Conservation (phyloP, 2,888 invertebrate species). For the Cremastobaeus sp. region DNA sequence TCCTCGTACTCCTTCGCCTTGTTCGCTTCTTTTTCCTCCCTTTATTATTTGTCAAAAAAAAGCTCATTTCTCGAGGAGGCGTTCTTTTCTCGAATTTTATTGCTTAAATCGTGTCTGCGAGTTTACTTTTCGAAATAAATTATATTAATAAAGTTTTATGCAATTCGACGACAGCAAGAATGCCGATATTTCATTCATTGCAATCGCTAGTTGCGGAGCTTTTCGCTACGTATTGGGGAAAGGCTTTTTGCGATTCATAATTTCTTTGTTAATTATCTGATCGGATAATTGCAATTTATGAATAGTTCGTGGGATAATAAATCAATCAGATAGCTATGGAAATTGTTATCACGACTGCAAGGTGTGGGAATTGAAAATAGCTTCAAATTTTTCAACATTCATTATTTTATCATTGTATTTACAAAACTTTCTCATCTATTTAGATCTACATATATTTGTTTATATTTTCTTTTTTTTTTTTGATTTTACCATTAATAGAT, state of each 20-base stretch:
- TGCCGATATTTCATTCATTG: conserved; percentile 4
- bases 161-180: conserved; percentile 3
- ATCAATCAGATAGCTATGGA: neutral
- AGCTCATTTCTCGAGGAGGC: conserved; percentile 34
- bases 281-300: conserved; percentile 12
- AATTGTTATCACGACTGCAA: too few species aligned
- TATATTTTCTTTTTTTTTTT: too few species aligned
- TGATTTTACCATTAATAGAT: too few species aligned
- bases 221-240: neutral
- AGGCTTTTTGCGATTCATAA: neutral
- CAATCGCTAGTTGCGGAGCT: neutral
- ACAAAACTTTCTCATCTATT: too few species aligned
- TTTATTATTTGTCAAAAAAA: conserved; percentile 37
- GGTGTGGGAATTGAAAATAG: too few species aligned
- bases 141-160: conserved; percentile 41
- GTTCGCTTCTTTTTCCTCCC: conserved; percentile 30
- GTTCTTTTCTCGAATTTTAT: conserved; percentile 47
- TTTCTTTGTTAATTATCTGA: conserved; percentile 27
- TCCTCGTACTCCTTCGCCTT: conserved; percentile 43
- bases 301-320: neutral
- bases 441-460: too few species aligned
- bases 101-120: conserved; percentile 33
- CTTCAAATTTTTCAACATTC: too few species aligned
- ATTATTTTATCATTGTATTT: too few species aligned
- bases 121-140: conserved; percentile 48